Conservation (phyloP, 2,113 vertebrate species). For the Eublepharis macularius region DNA sequence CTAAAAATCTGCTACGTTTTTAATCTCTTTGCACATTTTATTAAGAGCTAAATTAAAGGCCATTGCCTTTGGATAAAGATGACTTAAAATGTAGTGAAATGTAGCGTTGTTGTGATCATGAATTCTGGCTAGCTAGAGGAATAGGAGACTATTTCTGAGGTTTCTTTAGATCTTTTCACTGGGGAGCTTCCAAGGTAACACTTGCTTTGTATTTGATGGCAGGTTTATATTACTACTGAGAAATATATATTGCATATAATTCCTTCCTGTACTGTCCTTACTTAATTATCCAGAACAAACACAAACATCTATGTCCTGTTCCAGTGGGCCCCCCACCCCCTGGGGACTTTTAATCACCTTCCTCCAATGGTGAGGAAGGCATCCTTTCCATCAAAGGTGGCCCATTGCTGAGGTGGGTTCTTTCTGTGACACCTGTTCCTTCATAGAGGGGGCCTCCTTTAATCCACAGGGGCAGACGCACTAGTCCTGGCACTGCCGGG, state of each 20-base stretch:
- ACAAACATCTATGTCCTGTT: too few relatives aligned
- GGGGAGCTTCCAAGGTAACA: background rate
- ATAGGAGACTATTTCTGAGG: background rate
- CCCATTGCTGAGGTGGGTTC: too few relatives aligned
- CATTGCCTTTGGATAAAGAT: conserved; percentile 52
- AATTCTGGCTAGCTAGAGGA: fast-evolving
- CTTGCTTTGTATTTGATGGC: background rate
- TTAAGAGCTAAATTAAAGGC: conserved; percentile 63
- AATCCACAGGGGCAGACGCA: too few relatives aligned
- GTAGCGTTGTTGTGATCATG: background rate
- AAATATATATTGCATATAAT: fast-evolving
- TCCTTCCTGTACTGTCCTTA: background rate
- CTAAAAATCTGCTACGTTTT: conserved; percentile 61
- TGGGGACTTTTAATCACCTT: too few relatives aligned
- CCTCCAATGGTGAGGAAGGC: too few relatives aligned
- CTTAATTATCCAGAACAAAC: background rate
- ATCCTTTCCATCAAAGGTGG: too few relatives aligned
- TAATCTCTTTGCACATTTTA: conserved; percentile 63
- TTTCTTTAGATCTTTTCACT: background rate
- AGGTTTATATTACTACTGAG: background rate
- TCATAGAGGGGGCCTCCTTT: too few relatives aligned
- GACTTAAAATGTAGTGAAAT: conserved; percentile 35
- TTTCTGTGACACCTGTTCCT: too few relatives aligned
- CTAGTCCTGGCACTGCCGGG: too few relatives aligned
- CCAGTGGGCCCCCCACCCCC: too few relatives aligned